phyloP scores from a whole-genome alignment of 1,140 invertebrate genomes.

The Macrotrachela quadricornifera region DNA sequence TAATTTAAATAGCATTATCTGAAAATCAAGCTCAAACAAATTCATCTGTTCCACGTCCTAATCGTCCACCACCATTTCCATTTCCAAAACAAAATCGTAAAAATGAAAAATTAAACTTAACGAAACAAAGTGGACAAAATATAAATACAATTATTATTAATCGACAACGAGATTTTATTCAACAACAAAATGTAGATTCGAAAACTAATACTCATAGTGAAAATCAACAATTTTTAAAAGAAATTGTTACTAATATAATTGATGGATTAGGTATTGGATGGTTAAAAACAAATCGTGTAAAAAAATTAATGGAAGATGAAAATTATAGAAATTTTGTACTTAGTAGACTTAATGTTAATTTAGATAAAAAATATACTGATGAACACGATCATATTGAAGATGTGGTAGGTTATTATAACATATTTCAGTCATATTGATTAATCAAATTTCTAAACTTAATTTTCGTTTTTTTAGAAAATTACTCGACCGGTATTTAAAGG shows the following conservation, averaged over 20 bases:
- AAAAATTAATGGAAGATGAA: slow-evolving; percentile 95
- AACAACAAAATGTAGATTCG: not conserved
- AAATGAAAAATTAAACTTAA: no score
- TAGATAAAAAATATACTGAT: slow-evolving; percentile 74
- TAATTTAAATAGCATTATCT: no score
- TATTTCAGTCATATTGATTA: not conserved
- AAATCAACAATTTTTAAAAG: slow-evolving; percentile 38
- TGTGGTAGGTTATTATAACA: slow-evolving; percentile 48
- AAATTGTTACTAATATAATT: slow-evolving; percentile 69
- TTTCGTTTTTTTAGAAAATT: slow-evolving; percentile 14
- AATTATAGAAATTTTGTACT: slow-evolving; percentile 86
- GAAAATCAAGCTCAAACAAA: no score
- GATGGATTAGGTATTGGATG: slow-evolving; percentile 89
- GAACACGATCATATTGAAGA: slow-evolving; percentile 84
- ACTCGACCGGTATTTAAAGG: slow-evolving; percentile 64
- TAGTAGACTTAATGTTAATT: slow-evolving; percentile 73
- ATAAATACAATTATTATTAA: no score
- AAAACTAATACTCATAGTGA: slow-evolving; percentile 24
- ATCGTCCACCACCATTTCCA: no score
- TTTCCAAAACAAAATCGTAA: no score
- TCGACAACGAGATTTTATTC: not conserved
- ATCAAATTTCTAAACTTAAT: not conserved
- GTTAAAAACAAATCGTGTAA: slow-evolving; percentile 75
- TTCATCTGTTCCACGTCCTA: no score
- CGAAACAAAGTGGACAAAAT: no score